phyloP scores from a whole-genome alignment of 2,888 invertebrate species.

The Lycophotia porphyrea region DNA sequence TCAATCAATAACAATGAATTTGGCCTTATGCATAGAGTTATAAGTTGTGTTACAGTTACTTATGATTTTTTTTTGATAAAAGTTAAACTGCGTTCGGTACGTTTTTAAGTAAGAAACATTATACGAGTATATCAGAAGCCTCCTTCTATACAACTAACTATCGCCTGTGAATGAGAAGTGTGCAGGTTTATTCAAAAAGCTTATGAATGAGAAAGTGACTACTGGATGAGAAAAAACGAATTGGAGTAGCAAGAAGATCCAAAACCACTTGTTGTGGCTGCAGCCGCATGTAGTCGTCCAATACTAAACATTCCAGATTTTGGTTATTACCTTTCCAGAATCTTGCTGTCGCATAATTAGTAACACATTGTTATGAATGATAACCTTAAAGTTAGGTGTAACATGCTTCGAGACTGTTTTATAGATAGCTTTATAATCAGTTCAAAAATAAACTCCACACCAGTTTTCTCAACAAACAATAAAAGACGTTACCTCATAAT shows the following conservation, averaged over 20 bases:
- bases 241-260: background rate
- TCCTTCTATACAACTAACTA: background rate
- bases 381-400: background rate
- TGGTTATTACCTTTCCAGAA: background rate
- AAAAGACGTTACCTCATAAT: conserved; percentile 40
- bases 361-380: background rate
- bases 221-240: background rate
- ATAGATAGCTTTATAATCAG: background rate
- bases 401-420: background rate
- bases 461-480: conserved; percentile 22
- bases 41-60: background rate
- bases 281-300: no score
- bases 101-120: background rate
- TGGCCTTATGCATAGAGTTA: background rate
- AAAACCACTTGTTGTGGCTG: background rate
- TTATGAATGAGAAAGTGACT: background rate
- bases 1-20: no score
- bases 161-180: background rate
- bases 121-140: no score
- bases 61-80: background rate
- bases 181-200: background rate
- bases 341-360: background rate
- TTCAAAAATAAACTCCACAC: conserved; percentile 19
- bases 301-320: background rate
- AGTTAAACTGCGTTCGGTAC: background rate